phyloP scores from a whole-genome alignment of 1,140 invertebrate species.

The Tachypleus tridentatus region DNA sequence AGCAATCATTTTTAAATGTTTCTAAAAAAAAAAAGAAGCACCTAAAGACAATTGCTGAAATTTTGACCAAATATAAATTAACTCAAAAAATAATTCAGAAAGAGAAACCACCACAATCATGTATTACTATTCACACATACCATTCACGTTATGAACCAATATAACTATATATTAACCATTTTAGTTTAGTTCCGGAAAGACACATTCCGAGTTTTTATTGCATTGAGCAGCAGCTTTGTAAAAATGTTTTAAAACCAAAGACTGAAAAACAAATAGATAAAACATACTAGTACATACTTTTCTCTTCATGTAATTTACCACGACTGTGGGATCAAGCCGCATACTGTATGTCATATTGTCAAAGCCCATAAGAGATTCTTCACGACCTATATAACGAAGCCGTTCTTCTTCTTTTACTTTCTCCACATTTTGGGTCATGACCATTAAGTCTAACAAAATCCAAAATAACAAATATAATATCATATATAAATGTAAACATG shows the following conservation, averaged over 20 bases:
- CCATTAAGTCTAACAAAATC: constrained; percentile 21
- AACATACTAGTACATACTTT: not conserved
- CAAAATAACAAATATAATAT: constrained; percentile 2
- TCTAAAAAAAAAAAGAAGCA: not conserved
- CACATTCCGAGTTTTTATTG: not conserved
- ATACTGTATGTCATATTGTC: constrained; percentile 16
- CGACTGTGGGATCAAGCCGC: constrained; percentile 21
- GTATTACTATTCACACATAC: too few relatives aligned
- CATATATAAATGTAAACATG: not conserved
- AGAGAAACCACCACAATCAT: too few relatives aligned
- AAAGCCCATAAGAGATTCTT: constrained; percentile 21
- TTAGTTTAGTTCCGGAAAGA: not conserved
- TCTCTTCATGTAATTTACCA: constrained; percentile 18
- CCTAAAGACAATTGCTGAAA: constrained; percentile 7
- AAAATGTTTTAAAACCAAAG: not conserved
- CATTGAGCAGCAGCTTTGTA: not conserved
- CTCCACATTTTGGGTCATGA: constrained; percentile 27
- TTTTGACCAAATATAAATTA: not conserved
- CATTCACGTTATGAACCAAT: too few relatives aligned
- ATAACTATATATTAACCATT: too few relatives aligned
- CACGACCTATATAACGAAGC: constrained; percentile 17
- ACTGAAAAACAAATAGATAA: not conserved
- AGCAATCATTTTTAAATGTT: too few relatives aligned
- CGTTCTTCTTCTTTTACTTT: constrained; percentile 19
- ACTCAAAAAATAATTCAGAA: not conserved